Conservation (phyloP, 2,888 invertebrate genomes). For the Ellobium chinense region DNA sequence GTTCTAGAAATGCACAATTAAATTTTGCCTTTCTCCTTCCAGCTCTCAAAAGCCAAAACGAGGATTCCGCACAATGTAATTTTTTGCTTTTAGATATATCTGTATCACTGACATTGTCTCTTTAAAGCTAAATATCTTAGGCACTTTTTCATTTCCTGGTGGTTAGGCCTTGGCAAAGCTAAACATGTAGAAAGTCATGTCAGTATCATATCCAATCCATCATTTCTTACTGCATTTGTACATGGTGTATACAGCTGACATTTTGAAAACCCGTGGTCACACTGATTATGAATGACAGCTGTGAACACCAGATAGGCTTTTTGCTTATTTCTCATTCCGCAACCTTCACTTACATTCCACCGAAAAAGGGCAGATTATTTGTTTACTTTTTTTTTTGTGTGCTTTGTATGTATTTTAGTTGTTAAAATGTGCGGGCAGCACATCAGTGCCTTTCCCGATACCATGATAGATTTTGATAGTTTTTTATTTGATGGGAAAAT, state of each 20-base stretch:
- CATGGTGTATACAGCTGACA: conserved; percentile 8
- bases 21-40: too few species aligned
- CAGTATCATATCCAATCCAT: not conserved
- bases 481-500: too few species aligned
- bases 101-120: too few species aligned
- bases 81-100: not conserved
- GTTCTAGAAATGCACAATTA: too few species aligned
- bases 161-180: too few species aligned
- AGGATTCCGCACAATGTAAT: conserved; percentile 3
- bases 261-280: not conserved
- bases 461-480: too few species aligned
- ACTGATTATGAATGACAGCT: not conserved
- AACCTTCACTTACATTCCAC: conserved; percentile 9
- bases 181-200: too few species aligned
- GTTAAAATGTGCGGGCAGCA: too few species aligned
- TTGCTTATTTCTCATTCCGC: not conserved
- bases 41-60: not conserved
- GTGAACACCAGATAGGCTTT: not conserved
- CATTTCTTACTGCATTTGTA: not conserved
- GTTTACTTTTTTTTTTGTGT: not conserved
- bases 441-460: too few species aligned
- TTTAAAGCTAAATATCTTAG: too few species aligned
- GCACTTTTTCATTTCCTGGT: too few species aligned
- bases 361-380: not conserved
- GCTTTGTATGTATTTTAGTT: not conserved